Base-by-base conservation (phyloP, 2,113 vertebrate genomes). In the Notechis scutatus region DNA sequence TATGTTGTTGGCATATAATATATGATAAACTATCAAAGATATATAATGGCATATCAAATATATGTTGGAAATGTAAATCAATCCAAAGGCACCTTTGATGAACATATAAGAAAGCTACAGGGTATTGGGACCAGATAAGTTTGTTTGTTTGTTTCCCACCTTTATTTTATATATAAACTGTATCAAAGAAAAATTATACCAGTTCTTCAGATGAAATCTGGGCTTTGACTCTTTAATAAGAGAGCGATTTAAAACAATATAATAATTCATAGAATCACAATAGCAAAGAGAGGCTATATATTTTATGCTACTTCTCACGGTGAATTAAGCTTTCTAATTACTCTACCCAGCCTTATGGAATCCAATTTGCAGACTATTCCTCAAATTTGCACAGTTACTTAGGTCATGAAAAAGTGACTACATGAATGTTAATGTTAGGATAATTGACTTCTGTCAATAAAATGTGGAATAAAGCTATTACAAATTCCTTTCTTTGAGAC, bases 291-390 rank as follows among this genome's bases (percentile, higher is more conserved):
- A 26, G 86, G 21, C 57, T 61, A n/a, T 45, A 39, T 92, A 50
- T 74, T 56, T 87, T 39, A 92, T 47, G 39, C 20, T 64, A 39
- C 39, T 92, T 92, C 39, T 74, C 57, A 90, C 34, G 21, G 34
- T 90, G 88, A 64, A 92, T 90, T 64, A 92, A 57, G 15, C 88
- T 87, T 92, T 92, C 57, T 86, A 87, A 92, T 94, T 92, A 90
- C 88, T 87, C 69, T 29, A 55, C n/a, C 88, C 57, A 94, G 34
- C 26, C 20, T 92, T 47, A 34, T 64, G 88, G 57, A 50, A 92
- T 92, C 34, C 88, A 90, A 55, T 90, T 90, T 90, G 69, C 87
- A 86, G 74, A 23, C 20, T 21, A 87, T 90, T 87, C 6, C 9
- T 90, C 45, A 47, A 87, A 90, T 7, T n/a, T 34, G 21, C 85